Base-by-base conservation (phyloP, 2,797 vertebrate species). In the Coregonus ussuriensis region DNA sequence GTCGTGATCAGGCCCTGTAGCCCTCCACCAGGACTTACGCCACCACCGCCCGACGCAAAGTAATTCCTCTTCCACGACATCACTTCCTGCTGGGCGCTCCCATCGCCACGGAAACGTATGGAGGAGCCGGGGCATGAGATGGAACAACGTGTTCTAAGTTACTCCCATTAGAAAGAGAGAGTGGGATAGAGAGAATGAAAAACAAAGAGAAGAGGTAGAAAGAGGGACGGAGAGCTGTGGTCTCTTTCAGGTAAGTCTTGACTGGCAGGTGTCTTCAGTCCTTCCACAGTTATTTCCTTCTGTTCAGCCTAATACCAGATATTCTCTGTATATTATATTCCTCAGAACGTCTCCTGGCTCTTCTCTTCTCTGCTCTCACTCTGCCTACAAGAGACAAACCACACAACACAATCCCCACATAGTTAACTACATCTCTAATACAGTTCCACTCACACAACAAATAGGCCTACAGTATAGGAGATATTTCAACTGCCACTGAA, bases 31-130 rank as follows among this genome's bases (percentile, higher is more conserved):
- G 59, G 7, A 11, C 18, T n/a, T 62, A n/a, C 59, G 15, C 59
- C 4, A 6, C 59, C 74, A 15, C 81, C 76, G 56, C 94, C 91
- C 16, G 94, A 94, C 84, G 95, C 94, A 92, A 96, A 96, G 83
- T 96, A 96, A 87, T 88, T 96, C 90, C 92, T 94, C 89, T 94
- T 96, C 95, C 95, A 96, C 89, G 95, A 96, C 95, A 96, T 96
- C 88, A 87, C 88, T 90, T 87, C 84, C 79, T 91, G 75, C 79
- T 90, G 76, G 29, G 76, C 59, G 76, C 84, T 84, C 84, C 88
- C 25, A 80, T 84, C 80, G 85, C 80, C 83, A 78, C 80, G 56
- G 82, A 74, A 63, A 41, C 56, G 72, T 31, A 37, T 31, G 72
- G 54, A 35, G 18, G 71, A 21, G 53, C 52, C 6, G 53, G 56